These are phyloP conservation scores for Mus musculus DNA, from an alignment of 2,113 vertebrate genomes.

Conservation along the genomic window GRCm39 chr11:117281001-117281500, in stretches of 20 bases:
- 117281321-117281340: not conserved
- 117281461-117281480: not conserved
- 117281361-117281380: not conserved
- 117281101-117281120: not conserved
- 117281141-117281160: not conserved
- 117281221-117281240: not conserved
- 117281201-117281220: not conserved
- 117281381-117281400: not conserved
- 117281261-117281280: not conserved
- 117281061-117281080: not conserved
- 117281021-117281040: not conserved
- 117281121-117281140: not conserved
- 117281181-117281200: not conserved
- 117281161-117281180: not conserved
- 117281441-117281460: not conserved
- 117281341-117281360: not conserved
- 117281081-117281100: not conserved
- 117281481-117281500: not conserved
- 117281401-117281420: not conserved
- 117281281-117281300: not conserved
- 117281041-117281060: not conserved
- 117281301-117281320: not conserved
- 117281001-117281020: not conserved
- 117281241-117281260: not conserved
- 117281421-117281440: too few species aligned